These are phyloP conservation scores for Saguinus midas DNA, from an alignment of 2,113 vertebrate genomes.

Conservation along the genomic window DNA sequence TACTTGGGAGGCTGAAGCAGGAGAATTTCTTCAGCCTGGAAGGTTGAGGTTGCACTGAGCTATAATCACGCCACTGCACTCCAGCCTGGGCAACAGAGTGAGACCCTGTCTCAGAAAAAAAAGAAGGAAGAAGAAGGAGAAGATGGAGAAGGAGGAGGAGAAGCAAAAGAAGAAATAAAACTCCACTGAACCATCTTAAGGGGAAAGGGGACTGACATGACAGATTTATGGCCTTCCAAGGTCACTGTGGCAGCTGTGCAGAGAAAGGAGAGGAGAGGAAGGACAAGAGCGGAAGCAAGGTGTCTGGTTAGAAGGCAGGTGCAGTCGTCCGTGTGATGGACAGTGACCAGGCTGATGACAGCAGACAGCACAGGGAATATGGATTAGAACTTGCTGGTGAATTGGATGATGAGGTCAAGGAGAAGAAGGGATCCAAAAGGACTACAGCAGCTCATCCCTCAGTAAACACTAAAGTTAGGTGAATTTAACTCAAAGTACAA, in stretches of 20 bases:
- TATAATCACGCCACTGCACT: too few relatives aligned
- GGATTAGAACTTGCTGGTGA: neutral
- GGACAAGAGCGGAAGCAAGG: fast-evolving
- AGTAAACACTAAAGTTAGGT: neutral
- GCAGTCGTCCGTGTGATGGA: fast-evolving
- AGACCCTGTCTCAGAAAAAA: too few relatives aligned
- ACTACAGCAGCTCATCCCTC: fast-evolving
- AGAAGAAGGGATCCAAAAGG: neutral
- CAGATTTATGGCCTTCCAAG: neutral
- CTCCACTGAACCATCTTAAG: neutral
- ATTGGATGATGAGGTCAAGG: neutral
- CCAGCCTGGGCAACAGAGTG: too few relatives aligned
- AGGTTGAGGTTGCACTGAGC: too few relatives aligned
- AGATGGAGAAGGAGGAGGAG: too few relatives aligned
- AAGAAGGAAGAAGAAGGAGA: too few relatives aligned
- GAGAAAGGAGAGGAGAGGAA: neutral
- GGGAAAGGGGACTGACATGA: too few relatives aligned
- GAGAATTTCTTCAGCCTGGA: too few relatives aligned
- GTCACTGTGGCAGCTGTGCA: neutral
- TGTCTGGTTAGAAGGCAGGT: neutral
- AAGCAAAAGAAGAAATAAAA: neutral
- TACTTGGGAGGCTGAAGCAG: too few relatives aligned
- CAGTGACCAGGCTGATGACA: neutral
- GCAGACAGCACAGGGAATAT: fast-evolving
- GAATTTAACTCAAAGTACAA: neutral